Evolutionary conservation across 2,113 vertebrate genomes (phyloP), one percentile per base, ranked within the genome.

Genomic region (Polypterus senegalus): DNA sequence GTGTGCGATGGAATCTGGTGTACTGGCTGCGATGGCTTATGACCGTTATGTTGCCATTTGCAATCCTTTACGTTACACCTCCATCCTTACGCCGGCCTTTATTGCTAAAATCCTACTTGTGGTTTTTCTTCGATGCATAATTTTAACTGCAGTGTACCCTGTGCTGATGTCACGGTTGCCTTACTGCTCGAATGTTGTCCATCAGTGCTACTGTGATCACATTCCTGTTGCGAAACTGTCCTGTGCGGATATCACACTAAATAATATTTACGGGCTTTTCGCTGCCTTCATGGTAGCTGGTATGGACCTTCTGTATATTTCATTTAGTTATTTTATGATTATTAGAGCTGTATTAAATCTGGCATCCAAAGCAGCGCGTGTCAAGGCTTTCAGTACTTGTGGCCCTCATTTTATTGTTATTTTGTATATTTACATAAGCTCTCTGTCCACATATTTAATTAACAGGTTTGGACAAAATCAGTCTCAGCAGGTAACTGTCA

Each of bases 61-160:
- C 27, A 27, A 27, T 9, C 49, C 49, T 0, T 77, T 88, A 6
- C 77, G 48, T 57, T 88, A 90, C 61, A 2, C 48, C 7, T 60
- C 71, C 6, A 64, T 83, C 52, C 61, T 81, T 3, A 63, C 67
- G 65, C 44, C 58, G 0, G 61, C 74, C 2, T 56, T 62, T 66
- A 61, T 75, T 5, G 27, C 64, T 10, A 75, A 68, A 66, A 69
- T 84, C 58, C 52, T 72, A 9, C 10, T 66, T 6, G 8, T 53
- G 7, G 57, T 64, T 45, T 7, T 59, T 2, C 6, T 66, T 2
- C 61, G 67, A 57, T 66, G 63, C 49, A 6, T 46, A 3, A 7
- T 65, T 2, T n/a, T 69, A 0, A 66, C 52, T 52, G 44, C 27
- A 48, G 65, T 5, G 64, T 57, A 4, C 43, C 9, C 56, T 44